phyloP scores from a whole-genome alignment of 2,888 invertebrate species.

The Archaeoteleia sp. region DNA sequence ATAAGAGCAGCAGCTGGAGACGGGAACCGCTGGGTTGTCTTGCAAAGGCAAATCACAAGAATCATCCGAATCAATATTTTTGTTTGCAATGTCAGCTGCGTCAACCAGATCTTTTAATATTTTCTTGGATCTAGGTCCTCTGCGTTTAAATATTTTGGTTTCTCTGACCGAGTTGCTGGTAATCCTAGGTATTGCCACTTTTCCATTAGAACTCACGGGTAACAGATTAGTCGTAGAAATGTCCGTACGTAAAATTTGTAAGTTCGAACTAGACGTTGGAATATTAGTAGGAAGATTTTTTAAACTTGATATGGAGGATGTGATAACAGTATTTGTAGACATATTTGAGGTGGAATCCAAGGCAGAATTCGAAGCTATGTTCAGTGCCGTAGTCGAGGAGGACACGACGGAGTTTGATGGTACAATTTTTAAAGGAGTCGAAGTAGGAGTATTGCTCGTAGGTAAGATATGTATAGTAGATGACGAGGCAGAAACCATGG shows the following conservation, averaged over 20 bases:
- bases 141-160: conserved; percentile 2
- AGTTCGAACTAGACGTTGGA: conserved; percentile 1
- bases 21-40: conserved; percentile 24
- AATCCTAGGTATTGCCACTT: conserved; percentile 43
- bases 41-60: conserved; percentile 37
- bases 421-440: not conserved
- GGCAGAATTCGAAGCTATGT: not conserved
- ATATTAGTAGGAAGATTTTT: conserved; percentile 13
- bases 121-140: conserved; percentile 1
- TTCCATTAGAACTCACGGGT: conserved; percentile 30
- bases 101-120: not conserved
- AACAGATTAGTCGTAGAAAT: conserved; percentile 22
- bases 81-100: not conserved
- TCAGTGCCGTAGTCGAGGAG: not conserved
- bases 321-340: not conserved
- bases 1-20: conserved; percentile 29
- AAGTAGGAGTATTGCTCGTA: not conserved
- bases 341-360: conserved; percentile 3
- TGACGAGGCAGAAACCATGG: not conserved
- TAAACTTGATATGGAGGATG: conserved; percentile 1
- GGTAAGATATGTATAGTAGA: conserved; percentile 12
- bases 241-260: conserved; percentile 20
- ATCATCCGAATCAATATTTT: conserved; percentile 30
- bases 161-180: conserved; percentile 11
- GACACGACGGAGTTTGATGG: conserved; percentile 3